Conservation (phyloP, 2,797 vertebrate species). For the Synaphobranchus kaupii region DNA sequence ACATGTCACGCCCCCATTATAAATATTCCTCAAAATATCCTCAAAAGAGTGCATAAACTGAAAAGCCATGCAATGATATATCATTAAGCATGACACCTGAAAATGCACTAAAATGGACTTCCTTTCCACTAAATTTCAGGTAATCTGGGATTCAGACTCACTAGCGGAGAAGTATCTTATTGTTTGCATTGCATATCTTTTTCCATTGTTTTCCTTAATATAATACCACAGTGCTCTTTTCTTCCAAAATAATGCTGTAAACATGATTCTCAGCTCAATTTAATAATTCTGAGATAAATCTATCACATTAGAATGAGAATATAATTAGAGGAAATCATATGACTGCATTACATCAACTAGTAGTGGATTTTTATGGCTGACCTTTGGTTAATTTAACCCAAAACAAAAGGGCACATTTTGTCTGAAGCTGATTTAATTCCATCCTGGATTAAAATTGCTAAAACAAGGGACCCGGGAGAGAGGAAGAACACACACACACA, state of each 20-base stretch:
- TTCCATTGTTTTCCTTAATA: neutral
- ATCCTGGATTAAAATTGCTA: neutral
- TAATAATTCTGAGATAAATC: neutral
- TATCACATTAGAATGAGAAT: neutral
- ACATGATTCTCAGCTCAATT: neutral
- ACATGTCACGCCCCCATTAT: too few relatives aligned
- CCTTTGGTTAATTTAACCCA: neutral
- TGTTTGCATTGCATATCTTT: neutral
- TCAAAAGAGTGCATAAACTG: neutral
- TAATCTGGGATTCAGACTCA: neutral
- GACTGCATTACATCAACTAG: neutral
- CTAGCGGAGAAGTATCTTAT: neutral
- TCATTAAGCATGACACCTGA: neutral
- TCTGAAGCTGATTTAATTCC: conserved; percentile 3
- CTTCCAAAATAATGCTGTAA: neutral
- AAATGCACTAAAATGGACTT: neutral
- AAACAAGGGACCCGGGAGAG: neutral
- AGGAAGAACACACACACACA: neutral
- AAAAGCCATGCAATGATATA: neutral
- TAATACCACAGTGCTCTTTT: neutral
- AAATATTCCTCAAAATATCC: neutral
- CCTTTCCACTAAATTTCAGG: neutral
- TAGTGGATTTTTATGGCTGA: neutral
- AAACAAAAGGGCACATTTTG: neutral
- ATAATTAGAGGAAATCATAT: neutral